Evolutionary conservation across 2,888 invertebrate species (phyloP), one percentile per base, ranked within the genome.

Genomic region (Caenorhabditis sulstoni): DNA sequence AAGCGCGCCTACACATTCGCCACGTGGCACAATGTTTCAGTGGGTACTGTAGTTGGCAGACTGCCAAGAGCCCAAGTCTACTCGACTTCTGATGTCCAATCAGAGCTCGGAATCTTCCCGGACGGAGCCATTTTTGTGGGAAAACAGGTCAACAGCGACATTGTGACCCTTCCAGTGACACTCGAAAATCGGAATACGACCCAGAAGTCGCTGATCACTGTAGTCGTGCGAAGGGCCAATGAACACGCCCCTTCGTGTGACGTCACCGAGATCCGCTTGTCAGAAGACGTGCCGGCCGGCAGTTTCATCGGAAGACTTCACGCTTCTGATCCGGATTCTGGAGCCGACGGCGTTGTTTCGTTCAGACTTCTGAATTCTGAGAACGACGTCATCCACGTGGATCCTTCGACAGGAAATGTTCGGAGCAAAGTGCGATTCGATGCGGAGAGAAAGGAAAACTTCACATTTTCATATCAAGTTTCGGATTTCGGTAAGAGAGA

Each of bases 91-190:
- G 62, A 68, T 11, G 41, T 14, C 16, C 41, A 50, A 23, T 65
- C 77, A 0, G 58, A 58, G 37, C 23, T 77, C 16, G 70, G 70
- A 0, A 44, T 78, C 1, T 78, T 78, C 29, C 78, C 78, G 35
- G 71, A 78, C 55, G 78, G 78, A 29, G 12, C 71, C 7, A 52
- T 78, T 45, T 78, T 66, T 16, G 55, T 78, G 7, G 65, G 71
- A 39, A 59, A 57, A 49, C 23, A 39, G 29, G 57, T 78, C 16
- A 7, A 0, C 12, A 20, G 22, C 3, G 73, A 73, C 41, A 44
- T 58, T 16, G 57, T 73, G n/a, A 64, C 64, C 8, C 41, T 73
- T n/a, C 58, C 57, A 20, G 73, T 73, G n/a, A 22, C 23, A 3
- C 14, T 73, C n/a, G 45, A 57, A 35, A 41, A 64, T 16, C 39